These are phyloP conservation scores for Phasianus colchicus DNA, from an alignment of 2,113 vertebrate genomes.

Conservation along the genomic window DNA sequence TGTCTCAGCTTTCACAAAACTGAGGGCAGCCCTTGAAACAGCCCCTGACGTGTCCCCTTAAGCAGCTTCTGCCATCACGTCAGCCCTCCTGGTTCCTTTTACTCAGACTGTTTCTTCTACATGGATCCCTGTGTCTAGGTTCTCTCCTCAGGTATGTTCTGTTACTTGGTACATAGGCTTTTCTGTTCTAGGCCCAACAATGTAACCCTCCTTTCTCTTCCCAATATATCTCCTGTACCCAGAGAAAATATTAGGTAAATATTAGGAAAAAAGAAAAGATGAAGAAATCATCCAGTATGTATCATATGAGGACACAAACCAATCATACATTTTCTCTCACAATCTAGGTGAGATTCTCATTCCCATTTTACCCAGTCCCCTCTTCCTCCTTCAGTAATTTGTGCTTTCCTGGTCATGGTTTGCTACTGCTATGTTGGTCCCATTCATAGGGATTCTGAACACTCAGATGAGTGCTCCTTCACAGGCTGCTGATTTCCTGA, in stretches of 20 bases:
- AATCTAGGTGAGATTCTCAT: neutral
- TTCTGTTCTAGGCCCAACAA: neutral
- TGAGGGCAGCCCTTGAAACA: neutral
- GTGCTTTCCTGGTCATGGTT: neutral
- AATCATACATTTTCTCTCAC: neutral
- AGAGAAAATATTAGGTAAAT: neutral
- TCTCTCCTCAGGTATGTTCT: neutral
- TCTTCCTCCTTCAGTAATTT: neutral
- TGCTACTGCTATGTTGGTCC: neutral
- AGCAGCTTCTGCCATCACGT: neutral
- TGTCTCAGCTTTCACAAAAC: neutral
- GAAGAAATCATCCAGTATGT: neutral
- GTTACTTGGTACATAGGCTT: neutral
- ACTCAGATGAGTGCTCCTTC: neutral
- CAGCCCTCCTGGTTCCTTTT: neutral
- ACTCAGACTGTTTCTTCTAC: neutral
- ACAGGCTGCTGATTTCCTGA: neutral
- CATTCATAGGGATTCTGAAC: neutral
- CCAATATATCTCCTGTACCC: neutral
- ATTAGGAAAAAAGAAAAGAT: neutral
- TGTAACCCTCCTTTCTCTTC: rapidly evolving
- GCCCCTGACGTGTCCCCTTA: neutral
- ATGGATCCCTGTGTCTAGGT: too few species aligned
- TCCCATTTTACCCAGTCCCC: neutral
- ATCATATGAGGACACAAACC: neutral